phyloP scores from a whole-genome alignment of 1,140 invertebrate genomes.

The Stratiolaelaps scimitus region DNA sequence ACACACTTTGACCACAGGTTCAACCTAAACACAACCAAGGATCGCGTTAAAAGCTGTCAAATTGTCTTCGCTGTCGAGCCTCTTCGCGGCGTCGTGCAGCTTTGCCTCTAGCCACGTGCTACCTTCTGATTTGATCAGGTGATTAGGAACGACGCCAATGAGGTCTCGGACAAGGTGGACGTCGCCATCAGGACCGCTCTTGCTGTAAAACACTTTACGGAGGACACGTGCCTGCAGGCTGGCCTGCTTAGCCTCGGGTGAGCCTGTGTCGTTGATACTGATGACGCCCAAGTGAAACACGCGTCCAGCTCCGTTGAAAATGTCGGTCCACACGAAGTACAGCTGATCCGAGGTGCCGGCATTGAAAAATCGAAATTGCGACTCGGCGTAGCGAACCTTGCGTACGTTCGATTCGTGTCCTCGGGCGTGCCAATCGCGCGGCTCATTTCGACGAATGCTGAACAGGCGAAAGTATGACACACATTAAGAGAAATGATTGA shows the following conservation, averaged over 20 bases:
- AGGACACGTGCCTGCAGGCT: neutral
- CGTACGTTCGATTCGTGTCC: neutral
- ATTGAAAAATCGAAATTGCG: neutral
- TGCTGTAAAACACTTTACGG: neutral
- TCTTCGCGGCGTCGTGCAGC: neutral
- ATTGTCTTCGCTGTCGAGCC: no score
- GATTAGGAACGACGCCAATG: neutral
- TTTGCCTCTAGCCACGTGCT: constrained; percentile 2
- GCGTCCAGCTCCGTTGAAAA: neutral
- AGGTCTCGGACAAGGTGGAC: neutral
- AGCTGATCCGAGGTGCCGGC: neutral
- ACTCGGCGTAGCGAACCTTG: neutral
- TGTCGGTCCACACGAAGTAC: constrained; percentile 10
- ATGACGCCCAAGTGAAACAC: neutral
- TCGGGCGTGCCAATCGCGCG: neutral
- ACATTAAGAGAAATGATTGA: neutral
- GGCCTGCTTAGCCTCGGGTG: no score
- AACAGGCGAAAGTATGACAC: neutral
- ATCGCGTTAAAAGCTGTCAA: no score
- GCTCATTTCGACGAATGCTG: neutral
- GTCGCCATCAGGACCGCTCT: neutral
- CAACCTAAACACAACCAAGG: no score
- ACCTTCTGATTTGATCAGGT: neutral
- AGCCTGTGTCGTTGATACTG: neutral
- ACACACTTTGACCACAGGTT: no score